phyloP scores from a whole-genome alignment of 2,113 vertebrate genomes.

The Parus major region DNA sequence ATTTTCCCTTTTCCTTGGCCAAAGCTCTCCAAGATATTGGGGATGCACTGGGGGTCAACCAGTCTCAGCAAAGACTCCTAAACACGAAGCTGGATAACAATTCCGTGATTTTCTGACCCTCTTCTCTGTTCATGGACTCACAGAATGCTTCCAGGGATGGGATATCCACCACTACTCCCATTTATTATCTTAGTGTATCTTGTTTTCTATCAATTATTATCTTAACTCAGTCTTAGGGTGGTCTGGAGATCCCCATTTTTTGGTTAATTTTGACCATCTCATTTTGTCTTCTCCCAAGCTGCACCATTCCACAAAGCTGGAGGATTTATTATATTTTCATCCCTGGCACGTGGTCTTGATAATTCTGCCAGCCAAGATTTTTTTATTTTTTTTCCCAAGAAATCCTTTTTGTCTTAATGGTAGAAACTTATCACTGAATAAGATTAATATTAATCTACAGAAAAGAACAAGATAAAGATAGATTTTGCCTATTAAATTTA shows the following conservation, averaged over 20 bases:
- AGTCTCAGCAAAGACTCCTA: neutral
- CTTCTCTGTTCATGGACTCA: neutral
- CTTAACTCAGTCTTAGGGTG: neutral
- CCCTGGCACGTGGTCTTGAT: neutral
- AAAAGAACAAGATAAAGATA: conserved; percentile 52
- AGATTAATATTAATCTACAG: conserved; percentile 42
- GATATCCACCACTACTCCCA: neutral
- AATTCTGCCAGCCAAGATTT: neutral
- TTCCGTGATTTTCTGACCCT: neutral
- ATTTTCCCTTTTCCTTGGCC: neutral
- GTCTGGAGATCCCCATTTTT: neutral
- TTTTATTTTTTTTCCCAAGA: neutral
- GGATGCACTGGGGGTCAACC: fast-evolving
- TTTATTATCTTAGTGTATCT: neutral
- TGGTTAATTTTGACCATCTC: neutral
- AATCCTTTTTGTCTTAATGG: conserved; percentile 24
- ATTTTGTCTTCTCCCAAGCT: neutral
- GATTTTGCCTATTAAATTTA: conserved; percentile 49
- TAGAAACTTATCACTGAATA: neutral
- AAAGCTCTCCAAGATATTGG: neutral
- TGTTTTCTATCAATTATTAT: neutral
- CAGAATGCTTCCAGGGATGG: neutral
- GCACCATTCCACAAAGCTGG: neutral
- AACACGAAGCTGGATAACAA: fast-evolving
- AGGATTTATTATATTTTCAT: neutral